Evolutionary conservation across 2,888 invertebrate species (phyloP).

Genomic region (Cactoblastis cactorum): DNA sequence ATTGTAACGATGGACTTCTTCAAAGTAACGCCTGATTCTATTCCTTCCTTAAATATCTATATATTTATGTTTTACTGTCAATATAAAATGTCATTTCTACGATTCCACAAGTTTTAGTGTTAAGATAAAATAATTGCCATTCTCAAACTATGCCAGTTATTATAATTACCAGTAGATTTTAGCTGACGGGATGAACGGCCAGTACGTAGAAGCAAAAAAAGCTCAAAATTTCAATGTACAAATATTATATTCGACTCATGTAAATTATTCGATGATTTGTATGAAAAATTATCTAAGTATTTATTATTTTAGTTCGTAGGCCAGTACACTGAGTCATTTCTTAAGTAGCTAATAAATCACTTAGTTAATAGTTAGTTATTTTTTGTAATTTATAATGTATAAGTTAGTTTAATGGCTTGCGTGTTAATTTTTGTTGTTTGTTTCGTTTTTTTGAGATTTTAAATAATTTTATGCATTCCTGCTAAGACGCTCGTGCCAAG

Average conservation of each 20-base stretch:
- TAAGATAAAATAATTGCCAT: constrained; percentile 26
- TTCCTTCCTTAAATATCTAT: too few relatives aligned
- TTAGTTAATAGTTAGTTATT: constrained; percentile 20
- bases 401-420: constrained; percentile 39
- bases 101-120: constrained; percentile 4
- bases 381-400: constrained; percentile 42
- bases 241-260: constrained; percentile 44
- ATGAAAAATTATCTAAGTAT: constrained; percentile 55
- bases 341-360: constrained; percentile 27
- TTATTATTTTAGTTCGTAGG: constrained; percentile 68
- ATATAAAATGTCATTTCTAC: constrained; percentile 15
- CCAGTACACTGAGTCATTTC: constrained; percentile 74
- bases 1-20: too few relatives aligned
- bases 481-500: constrained; percentile 40
- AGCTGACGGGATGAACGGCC: constrained; percentile 66
- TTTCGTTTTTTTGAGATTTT: constrained; percentile 65
- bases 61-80: too few relatives aligned
- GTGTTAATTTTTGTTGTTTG: constrained; percentile 62
- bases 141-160: constrained; percentile 47
- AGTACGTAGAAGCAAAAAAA: constrained; percentile 74
- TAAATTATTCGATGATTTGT: constrained; percentile 41
- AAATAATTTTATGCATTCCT: constrained; percentile 56
- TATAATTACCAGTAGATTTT: constrained; percentile 53
- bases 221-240: constrained; percentile 75
- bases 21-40: too few relatives aligned